Base-by-base conservation (phyloP, 2,797 vertebrate species). In the Hydrophis major region DNA sequence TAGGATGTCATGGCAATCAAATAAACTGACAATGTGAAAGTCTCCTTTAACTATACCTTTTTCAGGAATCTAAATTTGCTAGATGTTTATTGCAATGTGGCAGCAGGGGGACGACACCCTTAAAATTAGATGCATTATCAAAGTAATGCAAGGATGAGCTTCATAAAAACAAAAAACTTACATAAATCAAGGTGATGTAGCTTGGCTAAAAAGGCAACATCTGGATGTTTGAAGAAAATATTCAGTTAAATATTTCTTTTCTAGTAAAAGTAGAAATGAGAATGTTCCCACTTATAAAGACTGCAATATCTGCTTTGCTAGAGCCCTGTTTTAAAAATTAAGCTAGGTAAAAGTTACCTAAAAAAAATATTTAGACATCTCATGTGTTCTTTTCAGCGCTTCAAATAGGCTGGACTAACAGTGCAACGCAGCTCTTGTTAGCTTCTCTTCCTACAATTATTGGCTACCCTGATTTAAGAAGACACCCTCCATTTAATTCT, bases 1-100 rank as follows among this genome's bases (percentile, higher is more conserved):
- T 96, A 42, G 92, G 96, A 97, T 96, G 97, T 98, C 97, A 97
- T 97, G 97, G 90, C 96, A 96, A 94, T 96, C 93, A 97, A 95
- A 96, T 97, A 96, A 98, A 97, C 56, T 95, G 96, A 95, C 96
- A 96, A 97, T 93, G 96, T 96, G 96, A 96, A 96, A 97, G 96
- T 95, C 96, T 94, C 97, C 95, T 94, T 50, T 97, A 97, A 95
- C 96, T 95, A 97, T 96, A 96, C 96, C 94, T 97, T 93, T 95
- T 93, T 97, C 96, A 97, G 96, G 96, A 98, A 97, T 96, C 95
- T 66, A 90, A 69, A 93, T 96, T 92, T 32, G 91, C 93, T 97
- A 95, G 95, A 95, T 94, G 95, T 95, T 10, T 92, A 97, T 97
- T 96, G 96, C 94, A 95, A 95, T 91, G 93, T 90, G 96, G 97